phyloP scores from a whole-genome alignment of 2,888 invertebrate species.

The Drosophila kanekoi region DNA sequence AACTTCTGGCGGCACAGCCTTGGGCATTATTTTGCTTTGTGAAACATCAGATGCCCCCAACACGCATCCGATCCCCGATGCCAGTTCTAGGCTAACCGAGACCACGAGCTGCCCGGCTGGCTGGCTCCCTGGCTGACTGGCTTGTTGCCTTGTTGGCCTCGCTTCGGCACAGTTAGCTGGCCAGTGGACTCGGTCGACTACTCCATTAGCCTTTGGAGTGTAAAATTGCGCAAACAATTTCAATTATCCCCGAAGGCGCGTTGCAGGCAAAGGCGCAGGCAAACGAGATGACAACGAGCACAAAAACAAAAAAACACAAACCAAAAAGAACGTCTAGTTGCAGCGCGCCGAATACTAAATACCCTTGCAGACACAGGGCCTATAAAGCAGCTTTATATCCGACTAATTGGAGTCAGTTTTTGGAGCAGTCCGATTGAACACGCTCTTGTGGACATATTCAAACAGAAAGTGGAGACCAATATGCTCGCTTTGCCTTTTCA shows the following conservation, averaged over 20 bases:
- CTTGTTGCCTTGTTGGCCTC: constrained; percentile 50
- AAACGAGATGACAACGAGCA: constrained; percentile 69
- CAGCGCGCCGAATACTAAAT: too few relatives aligned
- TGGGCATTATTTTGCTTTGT: constrained; percentile 53
- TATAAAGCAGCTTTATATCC: too few relatives aligned
- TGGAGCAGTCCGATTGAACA: too few relatives aligned
- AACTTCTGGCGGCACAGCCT: constrained; percentile 63
- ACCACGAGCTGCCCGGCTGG: constrained; percentile 33
- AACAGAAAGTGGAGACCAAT: too few relatives aligned
- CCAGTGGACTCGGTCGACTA: constrained; percentile 77
- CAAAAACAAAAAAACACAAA: constrained; percentile 3
- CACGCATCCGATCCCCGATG: constrained; percentile 19
- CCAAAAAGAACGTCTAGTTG: too few relatives aligned
- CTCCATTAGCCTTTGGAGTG: constrained; percentile 81
- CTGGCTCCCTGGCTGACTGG: constrained; percentile 23
- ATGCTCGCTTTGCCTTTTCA: too few relatives aligned
- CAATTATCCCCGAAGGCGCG: constrained; percentile 80
- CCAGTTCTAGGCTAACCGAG: constrained; percentile 36
- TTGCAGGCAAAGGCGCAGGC: constrained; percentile 58
- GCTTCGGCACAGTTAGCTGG: constrained; percentile 64
- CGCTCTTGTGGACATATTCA: too few relatives aligned
- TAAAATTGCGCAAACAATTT: constrained; percentile 83
- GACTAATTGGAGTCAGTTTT: too few relatives aligned
- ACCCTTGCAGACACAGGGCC: too few relatives aligned
- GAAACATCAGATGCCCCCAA: constrained; percentile 38